Evolutionary conservation across 2,888 invertebrate genomes (phyloP), one percentile per base, ranked within the genome.

Genomic region (Lysandra coridon): DNA sequence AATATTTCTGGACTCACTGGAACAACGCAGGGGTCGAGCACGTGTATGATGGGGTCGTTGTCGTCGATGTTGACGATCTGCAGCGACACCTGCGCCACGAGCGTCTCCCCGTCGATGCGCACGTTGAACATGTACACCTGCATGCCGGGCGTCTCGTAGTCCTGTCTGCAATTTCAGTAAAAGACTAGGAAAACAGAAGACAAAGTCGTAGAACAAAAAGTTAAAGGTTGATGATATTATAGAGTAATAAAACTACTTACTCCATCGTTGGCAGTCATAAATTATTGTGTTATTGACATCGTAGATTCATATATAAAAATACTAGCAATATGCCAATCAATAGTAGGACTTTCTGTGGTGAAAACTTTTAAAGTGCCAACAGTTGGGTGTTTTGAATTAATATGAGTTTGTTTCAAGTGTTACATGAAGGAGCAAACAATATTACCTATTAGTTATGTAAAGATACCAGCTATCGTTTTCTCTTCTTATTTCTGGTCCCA

Each of bases 31-130:
- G 93, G 85, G 37, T 88, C 88, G 2, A 90, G 84, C 7, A 90
- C 83, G 73, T 92, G 90, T 64, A 95, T 93, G 73, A 95, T 88
- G 4, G 95, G 95, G 1, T 90, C 87, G 82, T 95, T 95, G 86
- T 96, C 95, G 81, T 96, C 95, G 78, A 95, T 95, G 83, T 95
- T 95, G 7, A 90, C 88, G 30, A 95, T 91, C 4, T 84, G 81
- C 14, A 96, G 89, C 2, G 89, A 85, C 73, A 95, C 91, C n/a
- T 77, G 80, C n/a, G 83, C 89, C n/a, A 80, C 83, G n/a, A 86
- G 82, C 5, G 81, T 0, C 81, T 90, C 84, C 1, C 85, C 88
- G 0, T 85, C 82, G 30, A 87, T 86, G 3, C 83, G 83, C 7
- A 95, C 84, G 14, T 87, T 84, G 83, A 96, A 94, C 81, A 87